phyloP scores from a whole-genome alignment of 2,113 vertebrate species.

The Corydoras maculifer region DNA sequence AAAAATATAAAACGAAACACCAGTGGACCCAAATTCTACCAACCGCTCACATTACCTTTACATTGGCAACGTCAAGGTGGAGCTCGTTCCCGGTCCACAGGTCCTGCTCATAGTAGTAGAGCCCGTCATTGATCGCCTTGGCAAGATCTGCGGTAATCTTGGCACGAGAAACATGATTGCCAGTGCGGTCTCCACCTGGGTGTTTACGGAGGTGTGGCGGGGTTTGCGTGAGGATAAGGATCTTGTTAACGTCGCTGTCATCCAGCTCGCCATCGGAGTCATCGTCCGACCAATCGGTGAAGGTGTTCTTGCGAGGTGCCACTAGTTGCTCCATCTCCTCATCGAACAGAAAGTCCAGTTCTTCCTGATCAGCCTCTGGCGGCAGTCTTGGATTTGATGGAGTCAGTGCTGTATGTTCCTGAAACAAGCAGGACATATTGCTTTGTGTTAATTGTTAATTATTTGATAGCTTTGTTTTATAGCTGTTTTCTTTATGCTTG shows the following conservation, averaged over 20 bases:
- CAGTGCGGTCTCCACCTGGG: conserved; percentile 90
- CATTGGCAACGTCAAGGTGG: conserved; percentile 20
- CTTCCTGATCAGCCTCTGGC: conserved; percentile 72
- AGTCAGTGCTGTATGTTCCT: conserved; percentile 58
- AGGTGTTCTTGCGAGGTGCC: conserved; percentile 74
- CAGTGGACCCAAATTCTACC: too few species aligned
- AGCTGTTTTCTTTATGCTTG: too few species aligned
- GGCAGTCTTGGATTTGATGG: conserved; percentile 12
- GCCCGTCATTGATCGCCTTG: conserved; percentile 97
- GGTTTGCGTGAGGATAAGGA: conserved; percentile 94
- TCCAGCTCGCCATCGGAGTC: conserved; percentile 94
- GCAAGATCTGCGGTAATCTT: conserved; percentile 87
- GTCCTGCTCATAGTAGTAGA: conserved; percentile 96
- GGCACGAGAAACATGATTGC: conserved; percentile 86
- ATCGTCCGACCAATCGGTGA: conserved; percentile 96
- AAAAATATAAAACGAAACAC: too few species aligned
- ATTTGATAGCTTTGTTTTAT: too few species aligned
- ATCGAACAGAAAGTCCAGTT: conserved; percentile 89
- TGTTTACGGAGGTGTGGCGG: conserved; percentile 92
- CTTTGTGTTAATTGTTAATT: not conserved
- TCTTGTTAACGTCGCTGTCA: conserved; percentile 94
- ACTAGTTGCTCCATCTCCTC: conserved; percentile 93
- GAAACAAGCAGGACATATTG: conserved; percentile 5
- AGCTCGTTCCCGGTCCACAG: conserved; percentile 68
- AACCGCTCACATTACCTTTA: conserved; percentile 20